Conservation (phyloP, 2,113 vertebrate species). For the Ginglymostoma cirratum region DNA sequence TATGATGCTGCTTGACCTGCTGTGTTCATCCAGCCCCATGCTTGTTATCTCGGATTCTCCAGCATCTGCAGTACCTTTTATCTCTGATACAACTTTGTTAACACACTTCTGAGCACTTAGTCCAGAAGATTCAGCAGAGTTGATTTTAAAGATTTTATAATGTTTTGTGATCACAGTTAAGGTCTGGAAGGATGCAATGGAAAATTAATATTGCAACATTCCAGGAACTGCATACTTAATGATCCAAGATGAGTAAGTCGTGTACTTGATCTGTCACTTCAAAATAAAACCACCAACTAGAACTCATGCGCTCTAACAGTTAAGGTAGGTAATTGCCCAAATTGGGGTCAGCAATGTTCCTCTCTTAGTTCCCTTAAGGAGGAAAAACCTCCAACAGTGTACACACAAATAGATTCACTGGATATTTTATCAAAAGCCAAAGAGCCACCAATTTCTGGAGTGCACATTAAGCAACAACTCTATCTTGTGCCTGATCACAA, state of each 20-base stretch:
- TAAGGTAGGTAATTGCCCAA: too few species aligned
- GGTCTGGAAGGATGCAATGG: not conserved
- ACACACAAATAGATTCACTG: not conserved
- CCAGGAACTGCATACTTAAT: not conserved
- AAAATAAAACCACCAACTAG: not conserved
- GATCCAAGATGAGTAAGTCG: not conserved
- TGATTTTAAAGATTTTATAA: not conserved
- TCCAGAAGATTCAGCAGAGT: not conserved
- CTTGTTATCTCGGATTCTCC: too few species aligned
- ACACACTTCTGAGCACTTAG: not conserved
- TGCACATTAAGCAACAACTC: not conserved
- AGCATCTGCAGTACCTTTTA: too few species aligned
- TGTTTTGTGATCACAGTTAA: not conserved
- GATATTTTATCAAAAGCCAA: not conserved
- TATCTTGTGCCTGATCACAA: not conserved
- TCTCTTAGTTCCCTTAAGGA: not conserved
- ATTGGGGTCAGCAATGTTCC: not conserved
- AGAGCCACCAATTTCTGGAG: not conserved
- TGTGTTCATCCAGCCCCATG: too few species aligned
- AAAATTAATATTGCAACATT: not conserved
- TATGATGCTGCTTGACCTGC: too few species aligned
- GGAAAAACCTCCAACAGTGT: not conserved
- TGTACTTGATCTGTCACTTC: not conserved
- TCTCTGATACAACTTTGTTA: not conserved
- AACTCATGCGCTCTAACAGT: not conserved